phyloP scores from a whole-genome alignment of 1,140 invertebrate genomes.

The Leptoteleia sp. region DNA sequence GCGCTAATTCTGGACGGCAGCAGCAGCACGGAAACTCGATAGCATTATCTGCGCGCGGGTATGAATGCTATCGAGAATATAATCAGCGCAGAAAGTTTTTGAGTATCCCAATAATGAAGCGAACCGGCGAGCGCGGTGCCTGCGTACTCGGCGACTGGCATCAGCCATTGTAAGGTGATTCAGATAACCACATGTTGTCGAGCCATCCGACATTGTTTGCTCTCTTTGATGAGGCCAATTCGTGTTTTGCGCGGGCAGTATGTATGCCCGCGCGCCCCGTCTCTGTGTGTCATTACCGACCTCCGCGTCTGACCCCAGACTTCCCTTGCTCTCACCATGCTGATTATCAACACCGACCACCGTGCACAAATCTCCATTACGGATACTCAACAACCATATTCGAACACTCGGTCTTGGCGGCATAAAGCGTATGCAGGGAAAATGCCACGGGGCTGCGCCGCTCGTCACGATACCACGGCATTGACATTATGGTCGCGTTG shows the following conservation, averaged over 20 bases:
- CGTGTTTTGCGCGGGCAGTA: constrained; percentile 73
- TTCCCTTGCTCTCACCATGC: constrained; percentile 70
- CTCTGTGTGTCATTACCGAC: constrained; percentile 80
- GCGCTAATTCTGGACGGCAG: constrained; percentile 47
- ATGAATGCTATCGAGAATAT: constrained; percentile 56
- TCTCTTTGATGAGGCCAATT: constrained; percentile 82
- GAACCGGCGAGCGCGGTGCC: constrained; percentile 63
- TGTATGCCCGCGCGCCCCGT: constrained; percentile 58
- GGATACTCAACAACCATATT: constrained; percentile 48
- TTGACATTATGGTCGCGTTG: constrained; percentile 49
- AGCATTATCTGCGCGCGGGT: constrained; percentile 26
- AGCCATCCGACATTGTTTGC: constrained; percentile 80
- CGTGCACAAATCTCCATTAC: constrained; percentile 67
- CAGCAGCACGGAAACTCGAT: constrained; percentile 34
- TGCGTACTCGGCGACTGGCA: constrained; percentile 65
- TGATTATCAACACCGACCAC: constrained; percentile 77
- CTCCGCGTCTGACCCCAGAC: constrained; percentile 69
- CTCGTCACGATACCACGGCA: constrained; percentile 39
- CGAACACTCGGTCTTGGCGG: constrained; percentile 26
- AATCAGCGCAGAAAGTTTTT: constrained; percentile 60
- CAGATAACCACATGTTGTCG: constrained; percentile 81
- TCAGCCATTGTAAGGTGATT: constrained; percentile 77
- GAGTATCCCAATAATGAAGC: constrained; percentile 53
- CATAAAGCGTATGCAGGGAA: constrained; percentile 30
- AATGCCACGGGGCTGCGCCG: constrained; percentile 37